A percentile compares a stretch with the other conserved stretches of the same genome.
phyloP scores from a whole-genome alignment of 2,888 invertebrate species.

The Drosophila antonietae region DNA sequence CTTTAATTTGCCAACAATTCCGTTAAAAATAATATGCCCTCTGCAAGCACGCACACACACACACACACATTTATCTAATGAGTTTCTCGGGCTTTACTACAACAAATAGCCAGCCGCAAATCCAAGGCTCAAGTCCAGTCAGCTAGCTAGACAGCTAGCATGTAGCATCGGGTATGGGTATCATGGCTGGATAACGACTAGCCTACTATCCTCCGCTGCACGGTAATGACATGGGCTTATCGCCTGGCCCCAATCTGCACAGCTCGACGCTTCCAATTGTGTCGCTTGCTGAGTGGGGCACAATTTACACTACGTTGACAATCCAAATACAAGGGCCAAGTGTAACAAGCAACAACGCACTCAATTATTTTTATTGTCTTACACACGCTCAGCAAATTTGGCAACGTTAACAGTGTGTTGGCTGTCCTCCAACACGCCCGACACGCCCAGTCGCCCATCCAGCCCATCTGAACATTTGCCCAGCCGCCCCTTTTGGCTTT shows the following conservation, averaged over 20 bases:
- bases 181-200: constrained; percentile 37
- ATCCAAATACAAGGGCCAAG: constrained; percentile 46
- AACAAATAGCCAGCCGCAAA: constrained; percentile 41
- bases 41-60: not conserved
- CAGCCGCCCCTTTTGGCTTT: not conserved
- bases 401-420: constrained; percentile 59
- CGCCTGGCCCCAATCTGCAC: constrained; percentile 64
- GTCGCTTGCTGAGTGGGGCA: constrained; percentile 14
- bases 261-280: constrained; percentile 57
- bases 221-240: constrained; percentile 77
- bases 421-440: constrained; percentile 18
- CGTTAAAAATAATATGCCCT: constrained; percentile 23
- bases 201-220: constrained; percentile 45
- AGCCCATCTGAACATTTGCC: not conserved
- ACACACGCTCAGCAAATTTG: constrained; percentile 77
- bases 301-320: constrained; percentile 78
- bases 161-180: constrained; percentile 5
- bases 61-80: constrained; percentile 37
- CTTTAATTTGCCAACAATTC: constrained; percentile 3
- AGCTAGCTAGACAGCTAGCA: constrained; percentile 33
- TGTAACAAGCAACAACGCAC: constrained; percentile 68
- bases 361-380: constrained; percentile 79
- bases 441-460: not conserved
- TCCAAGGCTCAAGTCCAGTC: constrained; percentile 22
- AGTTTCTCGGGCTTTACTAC: constrained; percentile 40